Evolutionary conservation across 2,888 invertebrate genomes (phyloP).

Genomic region (Lamellibrachia columna): DNA sequence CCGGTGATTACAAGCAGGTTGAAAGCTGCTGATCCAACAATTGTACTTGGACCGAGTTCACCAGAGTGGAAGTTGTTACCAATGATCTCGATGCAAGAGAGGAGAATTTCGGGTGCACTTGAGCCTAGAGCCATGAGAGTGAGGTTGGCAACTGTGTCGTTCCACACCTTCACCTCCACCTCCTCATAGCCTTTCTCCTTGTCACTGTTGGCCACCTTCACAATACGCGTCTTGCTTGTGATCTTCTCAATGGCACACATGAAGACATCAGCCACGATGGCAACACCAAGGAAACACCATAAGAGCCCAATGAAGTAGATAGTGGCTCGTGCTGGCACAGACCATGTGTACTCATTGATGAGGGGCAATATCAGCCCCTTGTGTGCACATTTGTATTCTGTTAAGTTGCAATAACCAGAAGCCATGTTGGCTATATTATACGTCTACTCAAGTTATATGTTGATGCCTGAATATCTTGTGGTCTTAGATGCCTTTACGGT

Average conservation of each 20-base stretch:
- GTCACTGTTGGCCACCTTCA: constrained; percentile 56
- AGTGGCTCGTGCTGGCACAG: constrained; percentile 60
- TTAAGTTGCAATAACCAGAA: constrained; percentile 8
- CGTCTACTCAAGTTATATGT: not conserved
- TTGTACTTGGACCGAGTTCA: constrained; percentile 70
- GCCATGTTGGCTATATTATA: not conserved
- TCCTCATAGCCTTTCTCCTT: constrained; percentile 56
- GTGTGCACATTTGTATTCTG: constrained; percentile 51
- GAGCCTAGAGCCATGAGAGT: constrained; percentile 72
- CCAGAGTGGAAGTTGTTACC: constrained; percentile 66
- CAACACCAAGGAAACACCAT: constrained; percentile 71
- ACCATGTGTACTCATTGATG: constrained; percentile 68
- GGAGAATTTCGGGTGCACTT: constrained; percentile 71
- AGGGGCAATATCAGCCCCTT: constrained; percentile 67
- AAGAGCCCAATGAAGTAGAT: constrained; percentile 69
- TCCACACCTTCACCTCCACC: constrained; percentile 65
- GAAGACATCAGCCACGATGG: constrained; percentile 72
- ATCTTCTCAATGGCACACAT: constrained; percentile 72
- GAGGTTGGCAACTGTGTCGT: constrained; percentile 70
- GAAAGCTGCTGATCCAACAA: constrained; percentile 72
- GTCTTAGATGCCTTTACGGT: not conserved
- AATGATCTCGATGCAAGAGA: constrained; percentile 69
- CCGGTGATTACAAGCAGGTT: constrained; percentile 70
- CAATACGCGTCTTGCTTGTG: constrained; percentile 68
- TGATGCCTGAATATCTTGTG: not conserved